A percentile compares a stretch with the other conserved stretches of the same genome.
phyloP scores from a whole-genome alignment of 1,140 invertebrate species.

The Listronotus oregonensis region DNA sequence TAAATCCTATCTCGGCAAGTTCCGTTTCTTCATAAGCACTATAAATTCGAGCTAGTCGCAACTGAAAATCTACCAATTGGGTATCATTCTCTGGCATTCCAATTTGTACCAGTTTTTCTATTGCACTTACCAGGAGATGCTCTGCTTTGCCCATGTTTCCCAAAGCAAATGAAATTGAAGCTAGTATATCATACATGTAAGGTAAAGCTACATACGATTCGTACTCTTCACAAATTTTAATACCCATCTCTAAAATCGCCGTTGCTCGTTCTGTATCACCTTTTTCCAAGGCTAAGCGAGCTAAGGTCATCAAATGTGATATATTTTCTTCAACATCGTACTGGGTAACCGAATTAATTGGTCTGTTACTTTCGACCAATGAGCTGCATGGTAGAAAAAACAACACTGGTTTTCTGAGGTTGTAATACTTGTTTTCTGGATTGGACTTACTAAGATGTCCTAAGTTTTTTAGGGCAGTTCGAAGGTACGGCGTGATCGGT shows the following conservation, averaged over 20 bases:
- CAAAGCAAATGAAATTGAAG: slow-evolving; percentile 49
- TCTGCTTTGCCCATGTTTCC: slow-evolving; percentile 51
- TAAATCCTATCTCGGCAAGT: slow-evolving; percentile 52
- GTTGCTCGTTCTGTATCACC: slow-evolving; percentile 51
- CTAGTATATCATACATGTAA: slow-evolving; percentile 52
- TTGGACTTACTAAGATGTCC: not conserved
- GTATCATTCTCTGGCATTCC: slow-evolving; percentile 44
- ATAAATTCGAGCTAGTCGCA: slow-evolving; percentile 51
- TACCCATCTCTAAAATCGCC: slow-evolving; percentile 50
- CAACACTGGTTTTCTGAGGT: slow-evolving; percentile 19
- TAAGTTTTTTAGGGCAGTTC: not conserved
- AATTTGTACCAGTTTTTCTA: slow-evolving; percentile 39
- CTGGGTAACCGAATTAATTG: slow-evolving; percentile 11
- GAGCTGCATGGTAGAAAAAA: slow-evolving; percentile 19
- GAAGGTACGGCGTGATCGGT: not conserved
- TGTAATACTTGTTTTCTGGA: not conserved
- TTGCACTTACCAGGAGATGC: slow-evolving; percentile 46
- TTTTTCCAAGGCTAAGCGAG: slow-evolving; percentile 48
- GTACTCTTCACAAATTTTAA: slow-evolving; percentile 52
- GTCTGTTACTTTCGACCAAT: not conserved
- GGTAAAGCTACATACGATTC: slow-evolving; percentile 46
- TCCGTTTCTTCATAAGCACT: slow-evolving; percentile 46
- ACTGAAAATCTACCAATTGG: slow-evolving; percentile 52
- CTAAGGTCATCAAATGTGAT: slow-evolving; percentile 49
- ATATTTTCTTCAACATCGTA: slow-evolving; percentile 53